Evolutionary conservation across 2,113 vertebrate species (phyloP), one percentile per base, ranked within the genome.

Genomic region (Triplophysa dalaica): DNA sequence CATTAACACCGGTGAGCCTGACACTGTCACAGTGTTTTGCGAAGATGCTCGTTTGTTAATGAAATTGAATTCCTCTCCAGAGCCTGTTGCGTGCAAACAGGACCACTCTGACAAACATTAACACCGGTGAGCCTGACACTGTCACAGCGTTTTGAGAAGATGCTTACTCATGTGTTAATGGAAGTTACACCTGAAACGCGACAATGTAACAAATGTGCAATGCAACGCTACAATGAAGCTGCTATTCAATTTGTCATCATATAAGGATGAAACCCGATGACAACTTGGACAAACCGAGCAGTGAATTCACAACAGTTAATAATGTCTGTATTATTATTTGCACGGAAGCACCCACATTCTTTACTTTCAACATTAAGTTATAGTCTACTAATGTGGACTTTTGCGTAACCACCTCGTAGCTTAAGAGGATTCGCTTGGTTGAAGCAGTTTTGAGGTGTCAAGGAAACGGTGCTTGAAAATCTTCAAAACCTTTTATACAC

Each of bases 81-180:
- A 65, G 29, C 45, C 68, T 29, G 21, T 3, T 4, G 66, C 24
- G 66, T 77, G 50, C 75, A 65, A 64, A n/a, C 56, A 61, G 73
- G 45, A 19, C 29, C 58, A 24, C 12, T 17, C 29, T 8, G 54
- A 48, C 52, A 52, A 22, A 45, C 24, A 62, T 69, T 41, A 17
- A 45, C 33, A 21, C 17, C 22, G 65, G 22, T 29, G 60, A 70
- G 54, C n/a, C 8, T 50, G 21, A 50, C 56, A 66, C 58, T 62
- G 72, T 79, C 72, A 48, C 19, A 21, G 16, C 41, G 9, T 26
- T 21, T 48, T 17, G 58, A 64, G 22, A 70, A 60, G 29, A 70
- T 22, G 69, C 22, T 21, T 80, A 61, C 38, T 68, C 29, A 22
- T n/a, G 54, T 21, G 50, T 81, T 70, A 68, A 22, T 41, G 7